phyloP scores from a whole-genome alignment of 2,797 vertebrate species.

The Oceanodroma leucorhoa region DNA sequence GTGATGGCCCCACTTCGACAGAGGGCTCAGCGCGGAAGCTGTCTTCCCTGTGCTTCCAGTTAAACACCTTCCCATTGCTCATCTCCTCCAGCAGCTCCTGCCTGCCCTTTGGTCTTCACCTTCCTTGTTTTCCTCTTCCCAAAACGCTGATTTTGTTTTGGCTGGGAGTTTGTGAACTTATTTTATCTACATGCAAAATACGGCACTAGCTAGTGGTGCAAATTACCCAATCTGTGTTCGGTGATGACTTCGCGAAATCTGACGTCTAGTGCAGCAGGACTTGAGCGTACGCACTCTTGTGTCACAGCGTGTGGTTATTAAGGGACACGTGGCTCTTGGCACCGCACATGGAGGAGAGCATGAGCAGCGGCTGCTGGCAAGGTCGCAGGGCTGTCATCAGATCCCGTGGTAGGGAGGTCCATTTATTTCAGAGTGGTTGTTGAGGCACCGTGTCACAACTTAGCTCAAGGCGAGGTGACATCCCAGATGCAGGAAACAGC shows the following conservation, averaged over 20 bases:
- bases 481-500: not conserved
- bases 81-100: not conserved
- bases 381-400: not conserved
- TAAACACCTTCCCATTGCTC: not conserved
- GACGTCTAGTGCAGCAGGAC: not conserved
- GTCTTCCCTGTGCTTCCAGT: not conserved
- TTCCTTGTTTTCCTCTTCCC: not conserved
- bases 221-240: not conserved
- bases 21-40: too few species aligned
- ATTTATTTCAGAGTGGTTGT: rapidly evolving
- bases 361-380: rapidly evolving
- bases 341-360: rapidly evolving
- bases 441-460: rapidly evolving
- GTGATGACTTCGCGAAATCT: not conserved
- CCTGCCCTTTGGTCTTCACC: not conserved
- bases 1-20: not conserved
- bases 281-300: rapidly evolving
- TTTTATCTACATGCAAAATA: not conserved
- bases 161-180: not conserved
- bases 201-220: not conserved
- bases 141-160: not conserved
- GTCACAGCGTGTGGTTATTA: rapidly evolving
- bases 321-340: rapidly evolving
- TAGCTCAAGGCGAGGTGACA: not conserved
- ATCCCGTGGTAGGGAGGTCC: not conserved